Conservation (phyloP, 2,888 invertebrate species). For the Orthosia gothica region DNA sequence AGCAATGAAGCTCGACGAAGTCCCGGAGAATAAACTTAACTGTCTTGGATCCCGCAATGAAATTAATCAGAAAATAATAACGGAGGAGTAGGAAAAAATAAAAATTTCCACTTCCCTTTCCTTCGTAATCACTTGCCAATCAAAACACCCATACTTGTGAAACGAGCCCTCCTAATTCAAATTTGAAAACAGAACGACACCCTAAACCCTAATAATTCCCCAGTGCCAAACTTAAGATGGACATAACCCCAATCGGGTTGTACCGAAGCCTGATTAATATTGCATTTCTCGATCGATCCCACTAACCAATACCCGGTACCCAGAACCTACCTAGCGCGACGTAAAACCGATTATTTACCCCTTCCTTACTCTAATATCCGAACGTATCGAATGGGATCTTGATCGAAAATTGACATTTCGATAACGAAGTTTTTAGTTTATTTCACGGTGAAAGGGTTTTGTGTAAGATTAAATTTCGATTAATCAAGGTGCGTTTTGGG, state of each 20-base stretch:
- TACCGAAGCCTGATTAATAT: slow-evolving; percentile 69
- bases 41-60: too few relatives aligned
- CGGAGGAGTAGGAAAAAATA: too few relatives aligned
- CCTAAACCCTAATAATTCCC: slow-evolving; percentile 14
- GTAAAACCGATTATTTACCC: slow-evolving; percentile 73
- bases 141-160: background rate
- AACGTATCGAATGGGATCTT: slow-evolving; percentile 30
- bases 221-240: slow-evolving; percentile 33
- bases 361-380: slow-evolving; percentile 67
- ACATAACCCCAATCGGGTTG: slow-evolving; percentile 40
- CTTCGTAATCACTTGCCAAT: too few relatives aligned
- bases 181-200: slow-evolving; percentile 8
- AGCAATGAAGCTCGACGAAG: too few relatives aligned
- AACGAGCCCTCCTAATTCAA: background rate
- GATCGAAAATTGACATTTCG: slow-evolving; percentile 58
- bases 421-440: slow-evolving; percentile 58
- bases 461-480: slow-evolving; percentile 32
- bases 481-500: slow-evolving; percentile 1
- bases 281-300: slow-evolving; percentile 70
- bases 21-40: too few relatives aligned
- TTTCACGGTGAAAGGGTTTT: slow-evolving; percentile 27
- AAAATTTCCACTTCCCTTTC: too few relatives aligned
- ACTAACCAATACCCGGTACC: slow-evolving; percentile 44
- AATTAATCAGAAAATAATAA: too few relatives aligned
- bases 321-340: slow-evolving; percentile 42